Evolutionary conservation across 2,113 vertebrate genomes (phyloP).

Genomic region (Columba janthina): DNA sequence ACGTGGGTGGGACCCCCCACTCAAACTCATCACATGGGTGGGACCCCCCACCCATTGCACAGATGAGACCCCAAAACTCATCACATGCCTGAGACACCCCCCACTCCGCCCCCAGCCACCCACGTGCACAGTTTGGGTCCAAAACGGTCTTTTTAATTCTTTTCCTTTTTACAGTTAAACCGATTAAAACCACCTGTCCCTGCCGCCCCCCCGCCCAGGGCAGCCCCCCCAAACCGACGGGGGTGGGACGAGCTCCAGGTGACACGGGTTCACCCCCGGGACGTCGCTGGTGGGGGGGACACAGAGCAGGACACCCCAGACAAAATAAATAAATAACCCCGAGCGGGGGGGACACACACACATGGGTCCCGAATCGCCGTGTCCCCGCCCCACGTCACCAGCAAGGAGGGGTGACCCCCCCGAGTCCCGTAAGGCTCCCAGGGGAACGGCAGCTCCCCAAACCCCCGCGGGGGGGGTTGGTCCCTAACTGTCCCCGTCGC

Average conservation of each 20-base stretch:
- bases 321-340: slow-evolving; percentile 12
- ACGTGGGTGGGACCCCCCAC: too few relatives aligned
- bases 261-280: not conserved
- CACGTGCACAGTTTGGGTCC: too few relatives aligned
- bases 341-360: not conserved
- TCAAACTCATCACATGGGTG: too few relatives aligned
- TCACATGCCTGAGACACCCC: too few relatives aligned
- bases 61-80: too few relatives aligned
- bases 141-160: too few relatives aligned
- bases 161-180: not conserved
- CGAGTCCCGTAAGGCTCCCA: not conserved
- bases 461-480: not conserved
- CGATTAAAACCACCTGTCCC: not conserved
- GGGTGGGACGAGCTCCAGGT: not conserved
- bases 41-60: too few relatives aligned
- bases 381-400: too few relatives aligned
- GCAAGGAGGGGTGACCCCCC: not conserved
- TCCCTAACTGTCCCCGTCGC: slow-evolving; percentile 69
- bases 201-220: not conserved
- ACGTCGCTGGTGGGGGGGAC: too few relatives aligned
- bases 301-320: too few relatives aligned
- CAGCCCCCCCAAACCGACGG: not conserved
- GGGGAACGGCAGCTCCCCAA: not conserved
- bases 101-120: too few relatives aligned
- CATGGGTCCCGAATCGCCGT: not conserved